Evolutionary conservation across 2,113 vertebrate species (phyloP), one percentile per base, ranked within the genome.

Genomic region (Xenopus tropicalis): DNA sequence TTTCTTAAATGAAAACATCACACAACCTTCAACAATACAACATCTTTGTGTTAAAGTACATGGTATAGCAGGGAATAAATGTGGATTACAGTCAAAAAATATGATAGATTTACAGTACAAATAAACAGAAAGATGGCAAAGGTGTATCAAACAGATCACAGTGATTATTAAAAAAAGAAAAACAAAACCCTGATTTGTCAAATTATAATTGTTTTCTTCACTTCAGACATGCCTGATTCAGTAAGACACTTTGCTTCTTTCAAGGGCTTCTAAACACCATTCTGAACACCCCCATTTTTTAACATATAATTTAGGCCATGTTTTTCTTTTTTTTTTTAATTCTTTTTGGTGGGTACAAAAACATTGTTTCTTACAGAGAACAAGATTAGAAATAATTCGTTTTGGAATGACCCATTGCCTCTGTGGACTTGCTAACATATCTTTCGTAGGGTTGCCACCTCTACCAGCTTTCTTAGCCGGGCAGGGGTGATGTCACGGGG

Each of bases 361-460:
- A 82, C 90, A 90, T 85, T 88, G 88, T 89, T 88, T 90, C 85
- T 87, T 91, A 93, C 91, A 93, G 85, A 86, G 85, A 90, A 91
- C 82, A 87, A 86, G 85, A 86, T 89, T 90, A 90, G 91, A 91
- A 93, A 92, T 91, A 90, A 90, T 87, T 83, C 67, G 23, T 77
- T 81, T 85, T 82, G 86, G 85, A 88, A 82, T 83, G 86, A 88
- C 88, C 86, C 79, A 71, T 87, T 88, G 86, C 86, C 84, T 88
- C 86, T 90, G 85, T 74, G 77, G 87, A 87, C 80, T 91, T 79
- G 84, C 89, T 85, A 85, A 48, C 29, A 37, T 37, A 37, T 37
- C 10, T 14, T 82, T 65, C 48, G n/a, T n/a, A n/a, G n/a, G n/a
- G n/a, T n/a, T 85, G 86, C 78, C 72, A 77, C 87, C n/a, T n/a